A percentile compares a stretch with the other conserved stretches of the same genome.
Conservation (phyloP, 2,113 vertebrate genomes). For the Ibidorhyncha struthersii region DNA sequence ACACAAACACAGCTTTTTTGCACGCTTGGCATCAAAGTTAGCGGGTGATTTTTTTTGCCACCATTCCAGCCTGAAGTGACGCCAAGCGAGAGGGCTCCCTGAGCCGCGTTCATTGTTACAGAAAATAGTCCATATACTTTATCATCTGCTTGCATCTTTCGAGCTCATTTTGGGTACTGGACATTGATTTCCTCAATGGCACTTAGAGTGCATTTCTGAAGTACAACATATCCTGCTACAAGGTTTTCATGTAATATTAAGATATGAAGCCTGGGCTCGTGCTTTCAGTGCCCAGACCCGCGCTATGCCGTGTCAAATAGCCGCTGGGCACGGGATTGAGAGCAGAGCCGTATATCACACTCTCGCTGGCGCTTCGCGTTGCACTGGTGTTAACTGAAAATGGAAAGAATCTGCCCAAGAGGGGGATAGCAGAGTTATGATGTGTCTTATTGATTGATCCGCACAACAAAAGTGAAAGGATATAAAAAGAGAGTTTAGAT, state of each 20-base stretch:
- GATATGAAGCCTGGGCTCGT: background rate
- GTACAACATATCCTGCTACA: background rate
- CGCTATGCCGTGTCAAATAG: background rate
- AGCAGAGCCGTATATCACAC: background rate
- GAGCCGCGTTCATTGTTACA: background rate
- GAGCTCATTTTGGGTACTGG: background rate
- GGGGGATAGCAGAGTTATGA: background rate
- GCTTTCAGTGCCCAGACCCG: background rate
- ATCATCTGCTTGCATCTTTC: background rate
- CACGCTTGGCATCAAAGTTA: constrained; percentile 5
- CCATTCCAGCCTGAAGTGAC: background rate
- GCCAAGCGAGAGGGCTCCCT: background rate
- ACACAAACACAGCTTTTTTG: background rate
- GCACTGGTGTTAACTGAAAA: background rate
- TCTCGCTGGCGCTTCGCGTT: background rate
- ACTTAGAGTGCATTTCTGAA: background rate
- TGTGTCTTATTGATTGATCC: background rate
- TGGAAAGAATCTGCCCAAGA: background rate
- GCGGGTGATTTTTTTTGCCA: background rate
- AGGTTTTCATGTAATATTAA: background rate
- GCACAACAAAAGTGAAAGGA: background rate
- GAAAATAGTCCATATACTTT: background rate
- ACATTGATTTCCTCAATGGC: background rate
- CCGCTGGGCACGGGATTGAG: background rate
- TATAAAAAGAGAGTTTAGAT: background rate